Base-by-base conservation (phyloP, 2,113 vertebrate species). In the Alexandromys fortis region DNA sequence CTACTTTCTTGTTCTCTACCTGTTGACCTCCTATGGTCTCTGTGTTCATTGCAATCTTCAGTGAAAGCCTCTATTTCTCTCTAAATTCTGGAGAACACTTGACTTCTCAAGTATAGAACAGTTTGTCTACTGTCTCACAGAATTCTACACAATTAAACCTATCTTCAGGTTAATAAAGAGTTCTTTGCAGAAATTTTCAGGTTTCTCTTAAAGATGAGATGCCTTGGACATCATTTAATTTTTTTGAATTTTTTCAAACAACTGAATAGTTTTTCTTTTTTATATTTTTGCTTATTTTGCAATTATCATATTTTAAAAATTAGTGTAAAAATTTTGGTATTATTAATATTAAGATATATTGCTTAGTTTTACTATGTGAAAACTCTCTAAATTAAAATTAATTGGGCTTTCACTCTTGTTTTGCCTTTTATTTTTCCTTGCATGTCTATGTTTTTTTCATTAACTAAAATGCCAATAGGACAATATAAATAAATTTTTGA, bases 341-440 rank as follows among this genome's bases (percentile, higher is more conserved):
- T 96, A 49, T 72, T 95, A 65, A 11, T 96, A 58, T 85, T 95
- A 89, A 92, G 33, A 76, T 70, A 93, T 61, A 16, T 92, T 94
- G 22, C 65, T 96, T 93, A 30, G 58, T 77, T 35, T 92, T 28
- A 76, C 8, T 73, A 4, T 91, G 24, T 61, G 30, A 30, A 94
- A 61, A 12, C 67, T 83, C 24, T 86, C 35, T 90, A 28, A 72
- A 30, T 63, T 26, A 88, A 17, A 89, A 55, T 89, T 87, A 82
- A 68, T 42, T 91, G 13, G 49, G 6, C 22, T 93, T 92, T 94
- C 24, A 76, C 61, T 67, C 2, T 42, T 73, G 13, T 65, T 94
- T 95, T 87, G 0, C 26, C 42, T 47, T 77, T 47, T 49, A 47
- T 45, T 76, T 76, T 76, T 67, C 30, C 52, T 42, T 8, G 35